Conservation (phyloP, 92 coral and sea anemone species). For the Zoanthus sansibaricus region DNA sequence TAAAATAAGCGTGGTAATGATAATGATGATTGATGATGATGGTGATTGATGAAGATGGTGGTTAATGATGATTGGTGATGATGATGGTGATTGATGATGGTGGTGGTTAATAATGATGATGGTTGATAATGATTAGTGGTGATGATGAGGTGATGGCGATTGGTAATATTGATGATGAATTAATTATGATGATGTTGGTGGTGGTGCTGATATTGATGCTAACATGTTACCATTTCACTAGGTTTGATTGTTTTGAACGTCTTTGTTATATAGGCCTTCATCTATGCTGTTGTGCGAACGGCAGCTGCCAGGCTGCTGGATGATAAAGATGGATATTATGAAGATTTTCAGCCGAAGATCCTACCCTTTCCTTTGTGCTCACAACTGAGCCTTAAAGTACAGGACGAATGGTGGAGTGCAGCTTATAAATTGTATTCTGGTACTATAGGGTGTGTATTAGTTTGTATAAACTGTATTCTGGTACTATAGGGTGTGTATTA, state of each 20-base stretch:
- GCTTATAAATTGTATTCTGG: slow-evolving; percentile 91
- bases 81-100: too few relatives aligned
- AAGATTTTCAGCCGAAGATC: slow-evolving; percentile 86
- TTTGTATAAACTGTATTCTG: not conserved
- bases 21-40: not conserved
- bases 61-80: not conserved
- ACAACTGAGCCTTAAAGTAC: slow-evolving; percentile 77
- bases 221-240: too few relatives aligned
- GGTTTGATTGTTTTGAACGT: not conserved
- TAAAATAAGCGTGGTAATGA: not conserved
- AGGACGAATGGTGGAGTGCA: slow-evolving; percentile 94
- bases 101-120: not conserved
- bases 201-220: too few relatives aligned
- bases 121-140: not conserved
- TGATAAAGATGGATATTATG: slow-evolving; percentile 83
- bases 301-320: slow-evolving; percentile 82
- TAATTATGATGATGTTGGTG: too few relatives aligned
- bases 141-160: not conserved
- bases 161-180: too few relatives aligned
- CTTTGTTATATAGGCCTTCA: slow-evolving; percentile 77
- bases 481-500: too few relatives aligned
- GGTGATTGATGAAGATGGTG: not conserved
- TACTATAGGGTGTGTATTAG: slow-evolving; percentile 74
- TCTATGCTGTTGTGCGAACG: slow-evolving; percentile 95
- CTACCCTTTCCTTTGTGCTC: slow-evolving; percentile 86